Evolutionary conservation across 1,140 invertebrate species (phyloP).

Genomic region (Brachionus rotundiformis): DNA sequence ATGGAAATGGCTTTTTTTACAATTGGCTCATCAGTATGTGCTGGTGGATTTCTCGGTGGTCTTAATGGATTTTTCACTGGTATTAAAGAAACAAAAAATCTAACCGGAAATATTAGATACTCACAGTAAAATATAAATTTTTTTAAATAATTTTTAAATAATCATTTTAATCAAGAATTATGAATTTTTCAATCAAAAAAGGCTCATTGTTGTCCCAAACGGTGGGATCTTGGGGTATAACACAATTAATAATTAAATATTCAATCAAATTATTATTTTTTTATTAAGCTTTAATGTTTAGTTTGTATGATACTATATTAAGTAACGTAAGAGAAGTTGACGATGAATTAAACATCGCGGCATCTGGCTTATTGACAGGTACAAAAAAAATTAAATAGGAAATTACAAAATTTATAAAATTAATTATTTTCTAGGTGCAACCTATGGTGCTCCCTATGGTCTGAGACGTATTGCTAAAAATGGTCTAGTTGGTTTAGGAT

Average conservation of each 20-base stretch:
- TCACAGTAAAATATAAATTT: slow-evolving; percentile 21
- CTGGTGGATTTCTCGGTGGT: slow-evolving; percentile 43
- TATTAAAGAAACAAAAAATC: slow-evolving; percentile 44
- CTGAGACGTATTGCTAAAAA: slow-evolving; percentile 35
- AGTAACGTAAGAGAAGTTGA: slow-evolving; percentile 40
- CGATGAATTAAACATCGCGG: slow-evolving; percentile 38
- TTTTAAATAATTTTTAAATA: background rate
- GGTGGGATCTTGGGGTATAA: slow-evolving; percentile 29
- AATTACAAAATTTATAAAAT: no score
- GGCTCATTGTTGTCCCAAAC: slow-evolving; percentile 37
- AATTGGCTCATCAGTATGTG: slow-evolving; percentile 43
- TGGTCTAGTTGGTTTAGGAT: slow-evolving; percentile 43
- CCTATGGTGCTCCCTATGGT: slow-evolving; percentile 33
- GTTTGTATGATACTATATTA: slow-evolving; percentile 51
- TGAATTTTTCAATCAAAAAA: slow-evolving; percentile 45
- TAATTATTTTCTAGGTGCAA: background rate
- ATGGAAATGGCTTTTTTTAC: slow-evolving; percentile 52
- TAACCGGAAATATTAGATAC: slow-evolving; percentile 38
- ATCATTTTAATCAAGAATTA: background rate
- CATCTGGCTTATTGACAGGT: slow-evolving; percentile 39
- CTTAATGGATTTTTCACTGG: slow-evolving; percentile 14
- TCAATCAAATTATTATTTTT: background rate
- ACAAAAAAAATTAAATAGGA: background rate
- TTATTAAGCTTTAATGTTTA: slow-evolving; percentile 41
- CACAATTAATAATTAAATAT: background rate